Percentiles rank a stretch among this genome's conserved stretches.
Evolutionary conservation across 2,888 invertebrate species (phyloP).

Genomic region (Leucozona laternaria): DNA sequence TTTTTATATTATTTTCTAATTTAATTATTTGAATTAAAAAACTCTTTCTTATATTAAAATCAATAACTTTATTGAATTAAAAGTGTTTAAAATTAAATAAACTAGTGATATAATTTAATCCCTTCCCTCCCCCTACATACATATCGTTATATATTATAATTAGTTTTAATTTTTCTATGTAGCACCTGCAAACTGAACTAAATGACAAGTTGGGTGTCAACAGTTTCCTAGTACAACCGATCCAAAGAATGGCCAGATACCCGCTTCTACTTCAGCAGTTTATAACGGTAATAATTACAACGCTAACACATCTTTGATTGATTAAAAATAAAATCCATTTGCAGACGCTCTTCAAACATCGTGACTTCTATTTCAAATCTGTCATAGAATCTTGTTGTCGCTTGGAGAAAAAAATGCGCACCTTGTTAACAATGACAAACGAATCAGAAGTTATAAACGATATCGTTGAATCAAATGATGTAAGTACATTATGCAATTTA

Average conservation of each 20-base stretch:
- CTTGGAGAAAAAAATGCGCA: conserved; percentile 82
- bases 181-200: conserved; percentile 81
- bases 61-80: too few species aligned
- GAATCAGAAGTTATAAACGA: conserved; percentile 83
- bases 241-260: conserved; percentile 83
- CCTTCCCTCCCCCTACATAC: too few species aligned
- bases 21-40: too few species aligned
- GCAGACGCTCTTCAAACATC: conserved; percentile 82
- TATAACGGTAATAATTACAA: conserved; percentile 79
- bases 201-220: conserved; percentile 83
- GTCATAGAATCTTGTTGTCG: conserved; percentile 82
- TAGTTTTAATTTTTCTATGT: background rate
- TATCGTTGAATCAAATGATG: conserved; percentile 82
- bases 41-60: too few species aligned
- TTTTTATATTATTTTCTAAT: too few species aligned
- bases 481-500: conserved; percentile 60
- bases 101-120: too few species aligned
- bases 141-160: too few species aligned
- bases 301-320: background rate
- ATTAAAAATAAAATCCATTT: background rate
- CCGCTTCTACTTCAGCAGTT: conserved; percentile 82
- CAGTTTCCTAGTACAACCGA: conserved; percentile 83
- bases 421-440: conserved; percentile 81
- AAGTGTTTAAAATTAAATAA: too few species aligned
- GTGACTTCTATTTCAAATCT: conserved; percentile 81